These are phyloP conservation scores for Alouatta palliata DNA, from an alignment of 2,113 vertebrate genomes.

Conservation along the genomic window DNA sequence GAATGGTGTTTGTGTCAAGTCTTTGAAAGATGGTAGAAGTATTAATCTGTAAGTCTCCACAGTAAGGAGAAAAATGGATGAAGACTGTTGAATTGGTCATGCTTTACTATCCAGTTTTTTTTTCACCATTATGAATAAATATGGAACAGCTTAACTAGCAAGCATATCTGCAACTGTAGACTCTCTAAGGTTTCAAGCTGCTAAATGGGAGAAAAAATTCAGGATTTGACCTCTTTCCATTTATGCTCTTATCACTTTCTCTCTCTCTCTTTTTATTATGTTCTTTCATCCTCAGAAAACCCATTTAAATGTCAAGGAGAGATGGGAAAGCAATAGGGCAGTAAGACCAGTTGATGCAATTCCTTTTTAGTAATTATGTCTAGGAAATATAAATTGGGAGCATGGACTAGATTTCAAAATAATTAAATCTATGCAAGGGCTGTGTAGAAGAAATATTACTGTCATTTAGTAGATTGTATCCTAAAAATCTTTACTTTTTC, in stretches of 20 bases:
- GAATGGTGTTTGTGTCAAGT: neutral
- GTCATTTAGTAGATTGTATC: slow-evolving; percentile 38
- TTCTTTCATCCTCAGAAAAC: slow-evolving; percentile 52
- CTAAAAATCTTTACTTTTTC: slow-evolving; percentile 43
- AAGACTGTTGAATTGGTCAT: neutral
- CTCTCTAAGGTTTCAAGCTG: neutral
- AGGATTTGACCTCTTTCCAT: neutral
- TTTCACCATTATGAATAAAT: slow-evolving; percentile 21
- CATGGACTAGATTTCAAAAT: slow-evolving; percentile 55
- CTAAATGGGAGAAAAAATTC: neutral
- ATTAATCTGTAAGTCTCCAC: neutral
- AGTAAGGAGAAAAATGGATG: neutral
- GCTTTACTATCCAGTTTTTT: neutral
- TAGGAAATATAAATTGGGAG: slow-evolving; percentile 63
- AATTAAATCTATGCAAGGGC: slow-evolving; percentile 58
- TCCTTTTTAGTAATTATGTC: slow-evolving; percentile 62
- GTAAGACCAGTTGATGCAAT: slow-evolving; percentile 42
- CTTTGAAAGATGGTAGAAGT: neutral
- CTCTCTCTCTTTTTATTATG: neutral
- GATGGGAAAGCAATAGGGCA: slow-evolving; percentile 46
- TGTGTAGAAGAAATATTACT: slow-evolving; percentile 57
- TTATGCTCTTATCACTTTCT: slow-evolving; percentile 2
- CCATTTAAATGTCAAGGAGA: slow-evolving; percentile 64
- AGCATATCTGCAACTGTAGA: neutral
- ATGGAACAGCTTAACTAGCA: neutral